Evolutionary conservation across 2,888 invertebrate species (phyloP), one percentile per base, ranked within the genome.

Genomic region (Pinctada fucata): DNA sequence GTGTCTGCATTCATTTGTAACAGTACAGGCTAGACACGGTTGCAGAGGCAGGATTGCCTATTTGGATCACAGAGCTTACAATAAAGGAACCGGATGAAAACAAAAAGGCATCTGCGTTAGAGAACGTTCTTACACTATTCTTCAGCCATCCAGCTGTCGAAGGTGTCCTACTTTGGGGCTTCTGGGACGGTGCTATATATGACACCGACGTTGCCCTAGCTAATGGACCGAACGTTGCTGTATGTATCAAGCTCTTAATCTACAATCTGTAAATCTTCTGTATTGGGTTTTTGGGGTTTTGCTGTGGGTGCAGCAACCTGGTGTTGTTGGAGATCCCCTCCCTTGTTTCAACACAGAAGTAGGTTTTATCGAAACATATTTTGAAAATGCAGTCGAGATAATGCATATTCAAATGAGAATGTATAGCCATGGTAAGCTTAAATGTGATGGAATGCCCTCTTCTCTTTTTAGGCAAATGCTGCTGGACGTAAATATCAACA

Each of bases 21-120:
- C 31, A 87, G 87, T 81, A 79, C 50, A 74, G 83, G 0, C 68
- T 87, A 0, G 86, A 86, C 73, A 80, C 68, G 10, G 73, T 87
- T 1, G 83, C 86, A 1, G 80, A 84, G 48, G 80, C 83, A 5
- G 86, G 86, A 3, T 74, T 87, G 3, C 87, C 87, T 0, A 80
- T 88, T 47, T 87, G 86, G 86, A 85, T 87, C 6, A 87, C 88
- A 45, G 88, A 88, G 74, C 79, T 88, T 49, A 79, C 84, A 31
- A 71, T 86, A 3, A 71, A 72, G 0, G 79, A 81, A 5, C 16
- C 72, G 0, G 79, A 85, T 58, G 83, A 74, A n/a, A 72, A 77
- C 49, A 70, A 78, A 31, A 83, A 82, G 69, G 87, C 87, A 5
- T 58, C 65, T 6, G 72, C 71, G 10, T n/a, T 79, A n/a, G 76